Percentiles rank a stretch among this genome's conserved stretches.
These are phyloP conservation scores for Elanus axillaris DNA, from an alignment of 2,113 vertebrate genomes.

Conservation along the genomic window DNA sequence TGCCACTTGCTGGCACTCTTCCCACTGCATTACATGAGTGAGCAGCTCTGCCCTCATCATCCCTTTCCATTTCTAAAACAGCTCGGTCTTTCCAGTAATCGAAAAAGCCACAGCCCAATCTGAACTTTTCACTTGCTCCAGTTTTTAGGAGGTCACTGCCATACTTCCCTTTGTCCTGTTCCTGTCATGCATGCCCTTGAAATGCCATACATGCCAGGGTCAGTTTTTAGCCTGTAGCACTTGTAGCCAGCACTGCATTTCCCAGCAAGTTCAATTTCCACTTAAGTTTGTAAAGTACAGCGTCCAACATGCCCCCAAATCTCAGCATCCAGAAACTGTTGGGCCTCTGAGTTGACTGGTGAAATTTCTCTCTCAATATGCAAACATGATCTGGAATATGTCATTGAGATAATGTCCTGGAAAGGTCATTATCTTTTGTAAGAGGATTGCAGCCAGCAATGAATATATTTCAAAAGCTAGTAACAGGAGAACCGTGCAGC, in stretches of 20 bases:
- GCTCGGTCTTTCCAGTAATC: neutral
- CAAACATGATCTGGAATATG: neutral
- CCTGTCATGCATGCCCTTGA: neutral
- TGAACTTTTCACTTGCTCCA: rapidly evolving
- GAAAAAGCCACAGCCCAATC: neutral
- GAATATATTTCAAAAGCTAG: neutral
- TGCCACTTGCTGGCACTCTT: neutral
- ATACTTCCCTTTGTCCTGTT: neutral
- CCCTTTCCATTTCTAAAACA: neutral
- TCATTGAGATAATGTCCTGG: neutral
- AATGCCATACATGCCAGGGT: neutral
- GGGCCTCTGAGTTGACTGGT: neutral
- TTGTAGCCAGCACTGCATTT: neutral
- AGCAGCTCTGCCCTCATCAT: rapidly evolving
- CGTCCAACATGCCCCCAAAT: neutral
- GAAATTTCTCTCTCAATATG: neutral
- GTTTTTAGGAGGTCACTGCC: neutral
- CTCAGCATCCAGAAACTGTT: neutral
- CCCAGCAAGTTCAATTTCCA: neutral
- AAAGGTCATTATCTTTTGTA: neutral
- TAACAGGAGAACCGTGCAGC: neutral
- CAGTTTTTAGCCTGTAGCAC: neutral
- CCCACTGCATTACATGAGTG: neutral
- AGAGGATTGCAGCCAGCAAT: neutral
- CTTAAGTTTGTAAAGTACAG: rapidly evolving